These are phyloP conservation scores for Aplodontia rufa DNA, from an alignment of 2,113 vertebrate genomes.

Conservation along the genomic window DNA sequence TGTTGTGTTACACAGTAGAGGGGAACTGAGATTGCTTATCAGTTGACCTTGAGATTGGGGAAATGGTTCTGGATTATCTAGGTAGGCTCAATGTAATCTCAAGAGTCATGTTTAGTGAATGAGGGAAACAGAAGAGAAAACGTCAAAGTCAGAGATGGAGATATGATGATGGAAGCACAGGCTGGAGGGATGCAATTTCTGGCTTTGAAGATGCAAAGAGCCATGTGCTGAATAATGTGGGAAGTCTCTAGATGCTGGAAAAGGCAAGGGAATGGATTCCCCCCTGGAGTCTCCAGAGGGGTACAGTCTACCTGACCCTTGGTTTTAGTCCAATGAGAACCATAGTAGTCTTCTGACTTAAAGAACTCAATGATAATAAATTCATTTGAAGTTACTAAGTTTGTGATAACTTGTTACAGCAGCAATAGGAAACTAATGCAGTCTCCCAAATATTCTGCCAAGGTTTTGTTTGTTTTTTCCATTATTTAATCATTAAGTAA, in stretches of 20 bases:
- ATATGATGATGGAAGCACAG: neutral
- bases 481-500: no score
- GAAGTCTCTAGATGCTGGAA: neutral
- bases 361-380: neutral
- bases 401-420: neutral
- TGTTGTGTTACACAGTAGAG: no score
- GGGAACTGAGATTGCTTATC: neutral
- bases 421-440: neutral
- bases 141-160: neutral
- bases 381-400: neutral
- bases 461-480: no score
- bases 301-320: neutral
- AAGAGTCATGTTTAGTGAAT: neutral
- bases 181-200: neutral
- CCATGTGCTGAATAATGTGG: neutral
- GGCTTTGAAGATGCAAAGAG: neutral
- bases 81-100: no score
- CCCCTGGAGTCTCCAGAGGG: neutral
- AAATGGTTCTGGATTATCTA: neutral
- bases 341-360: neutral
- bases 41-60: neutral
- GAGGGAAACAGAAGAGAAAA: neutral
- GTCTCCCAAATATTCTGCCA: neutral
- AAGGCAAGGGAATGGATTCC: neutral
- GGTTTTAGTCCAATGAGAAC: neutral